Percentiles rank a stretch among this genome's conserved stretches.
Conservation (phyloP, 1,140 invertebrate species). For the Drosophila truncata region DNA sequence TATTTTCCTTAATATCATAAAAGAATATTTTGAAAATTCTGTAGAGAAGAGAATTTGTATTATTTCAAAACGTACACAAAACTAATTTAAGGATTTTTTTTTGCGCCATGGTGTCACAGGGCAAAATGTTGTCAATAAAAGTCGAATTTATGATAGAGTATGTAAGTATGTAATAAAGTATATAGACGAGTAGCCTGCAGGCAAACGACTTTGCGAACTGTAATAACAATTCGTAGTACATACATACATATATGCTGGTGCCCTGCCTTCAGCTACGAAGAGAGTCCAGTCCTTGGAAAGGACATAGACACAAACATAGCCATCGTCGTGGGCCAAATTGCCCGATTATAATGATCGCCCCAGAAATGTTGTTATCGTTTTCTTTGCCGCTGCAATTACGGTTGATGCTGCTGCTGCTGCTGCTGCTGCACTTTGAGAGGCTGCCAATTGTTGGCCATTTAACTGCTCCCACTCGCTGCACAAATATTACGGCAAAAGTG, state of each 20-base stretch:
- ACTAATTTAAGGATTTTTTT: not conserved
- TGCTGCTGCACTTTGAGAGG: conserved; percentile 37
- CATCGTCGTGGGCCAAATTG: conserved; percentile 49
- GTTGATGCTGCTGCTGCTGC: conserved; percentile 11
- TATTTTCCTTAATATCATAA: not conserved
- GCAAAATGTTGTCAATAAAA: conserved; percentile 61
- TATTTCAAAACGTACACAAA: not conserved
- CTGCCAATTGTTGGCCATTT: conserved; percentile 54
- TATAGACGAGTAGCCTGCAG: not conserved
- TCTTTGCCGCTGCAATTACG: conserved; percentile 42
- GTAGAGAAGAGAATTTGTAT: not conserved
- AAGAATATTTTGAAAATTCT: not conserved
- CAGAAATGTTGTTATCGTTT: conserved; percentile 47
- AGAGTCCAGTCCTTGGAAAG: conserved; percentile 26
- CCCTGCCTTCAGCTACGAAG: conserved; percentile 14
- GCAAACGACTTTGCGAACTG: conserved; percentile 57
- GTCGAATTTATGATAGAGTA: conserved; percentile 58
- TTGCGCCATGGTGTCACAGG: conserved; percentile 20
- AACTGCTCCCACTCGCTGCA: conserved; percentile 9
- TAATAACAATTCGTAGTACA: conserved; percentile 44
- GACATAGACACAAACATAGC: not conserved
- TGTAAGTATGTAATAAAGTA: not conserved
- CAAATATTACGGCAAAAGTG: conserved; percentile 13
- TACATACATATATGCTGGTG: conserved; percentile 1
- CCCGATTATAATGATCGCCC: conserved; percentile 71